Conservation (phyloP, 2,888 invertebrate genomes). For the Saturnia pavonia region DNA sequence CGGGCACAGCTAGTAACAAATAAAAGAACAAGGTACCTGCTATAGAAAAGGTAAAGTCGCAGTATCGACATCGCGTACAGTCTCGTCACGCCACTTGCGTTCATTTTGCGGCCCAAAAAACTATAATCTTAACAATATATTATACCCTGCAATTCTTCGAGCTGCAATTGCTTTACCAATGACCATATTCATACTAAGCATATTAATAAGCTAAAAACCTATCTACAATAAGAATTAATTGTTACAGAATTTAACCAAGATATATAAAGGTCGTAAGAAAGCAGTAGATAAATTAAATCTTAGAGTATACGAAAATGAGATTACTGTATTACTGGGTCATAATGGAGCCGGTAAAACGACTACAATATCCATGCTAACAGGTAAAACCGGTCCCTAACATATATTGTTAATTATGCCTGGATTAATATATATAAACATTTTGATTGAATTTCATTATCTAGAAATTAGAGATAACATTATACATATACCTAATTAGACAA, state of each 20-base stretch:
- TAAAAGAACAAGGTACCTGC: too few relatives aligned
- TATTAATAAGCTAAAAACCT: background rate
- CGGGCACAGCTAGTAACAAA: too few relatives aligned
- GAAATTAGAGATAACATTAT: too few relatives aligned
- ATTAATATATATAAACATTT: background rate
- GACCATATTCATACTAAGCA: too few relatives aligned
- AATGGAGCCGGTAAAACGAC: constrained; percentile 98
- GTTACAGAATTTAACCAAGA: constrained; percentile 83
- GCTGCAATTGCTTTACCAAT: too few relatives aligned
- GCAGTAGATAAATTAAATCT: constrained; percentile 87
- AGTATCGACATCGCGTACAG: too few relatives aligned
- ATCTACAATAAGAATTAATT: background rate
- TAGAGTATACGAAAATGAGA: constrained; percentile 94
- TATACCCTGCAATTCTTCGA: too few relatives aligned
- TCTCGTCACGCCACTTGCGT: too few relatives aligned
- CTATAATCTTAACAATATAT: too few relatives aligned
- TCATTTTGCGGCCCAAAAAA: too few relatives aligned
- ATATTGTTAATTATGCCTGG: background rate
- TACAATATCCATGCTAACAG: constrained; percentile 96
- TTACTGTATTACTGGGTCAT: constrained; percentile 86
- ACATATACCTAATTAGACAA: too few relatives aligned
- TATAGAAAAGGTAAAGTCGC: too few relatives aligned
- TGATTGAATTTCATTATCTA: background rate
- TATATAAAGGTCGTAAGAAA: constrained; percentile 79
- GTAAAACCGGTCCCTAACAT: constrained; percentile 50